Evolutionary conservation across 2,797 vertebrate species (phyloP).

Genomic region (Peromyscus aztecus): DNA sequence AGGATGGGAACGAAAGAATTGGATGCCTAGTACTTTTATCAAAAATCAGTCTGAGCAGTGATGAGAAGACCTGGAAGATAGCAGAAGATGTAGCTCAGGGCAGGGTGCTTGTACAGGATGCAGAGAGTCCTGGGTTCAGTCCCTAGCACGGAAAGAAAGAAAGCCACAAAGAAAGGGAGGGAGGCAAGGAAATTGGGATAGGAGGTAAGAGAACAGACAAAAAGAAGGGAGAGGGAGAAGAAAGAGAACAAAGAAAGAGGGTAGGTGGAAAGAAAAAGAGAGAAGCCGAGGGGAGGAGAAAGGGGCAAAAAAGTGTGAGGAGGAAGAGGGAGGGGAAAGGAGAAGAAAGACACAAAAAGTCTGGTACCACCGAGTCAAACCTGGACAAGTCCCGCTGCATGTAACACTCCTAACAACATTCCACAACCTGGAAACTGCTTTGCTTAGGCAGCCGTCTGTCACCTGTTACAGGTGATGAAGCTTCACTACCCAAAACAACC

Average conservation of each 20-base stretch:
- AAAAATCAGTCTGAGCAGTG: background rate
- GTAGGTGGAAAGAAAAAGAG: background rate
- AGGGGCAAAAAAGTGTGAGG: background rate
- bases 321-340: background rate
- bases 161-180: background rate
- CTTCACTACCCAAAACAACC: constrained; percentile 25
- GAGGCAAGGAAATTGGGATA: background rate
- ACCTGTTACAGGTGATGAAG: background rate
- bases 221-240: rapidly evolving
- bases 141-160: background rate
- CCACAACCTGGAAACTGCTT: background rate
- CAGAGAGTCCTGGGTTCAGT: background rate
- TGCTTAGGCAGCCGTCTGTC: background rate
- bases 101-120: background rate
- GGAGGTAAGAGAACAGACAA: too few relatives aligned
- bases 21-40: background rate
- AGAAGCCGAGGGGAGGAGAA: background rate
- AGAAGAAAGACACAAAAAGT: background rate
- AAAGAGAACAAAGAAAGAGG: too few relatives aligned
- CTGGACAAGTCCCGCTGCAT: background rate
- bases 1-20: background rate
- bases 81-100: too few relatives aligned
- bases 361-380: background rate
- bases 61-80: background rate
- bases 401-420: background rate